phyloP scores from a whole-genome alignment of 2,113 vertebrate species.

The Anolis carolinensis region DNA sequence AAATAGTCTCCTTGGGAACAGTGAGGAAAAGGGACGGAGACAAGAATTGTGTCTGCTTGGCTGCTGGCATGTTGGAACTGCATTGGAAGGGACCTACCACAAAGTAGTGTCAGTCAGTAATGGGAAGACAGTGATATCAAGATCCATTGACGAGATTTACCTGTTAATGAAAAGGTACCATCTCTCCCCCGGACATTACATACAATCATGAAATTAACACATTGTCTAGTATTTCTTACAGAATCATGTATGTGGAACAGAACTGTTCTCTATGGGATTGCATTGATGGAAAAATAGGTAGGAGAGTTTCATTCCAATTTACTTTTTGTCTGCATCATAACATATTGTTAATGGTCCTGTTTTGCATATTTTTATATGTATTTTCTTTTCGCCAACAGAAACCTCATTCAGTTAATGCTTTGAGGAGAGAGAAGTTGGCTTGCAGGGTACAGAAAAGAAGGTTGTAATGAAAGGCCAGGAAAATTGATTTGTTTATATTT shows the following conservation, averaged over 20 bases:
- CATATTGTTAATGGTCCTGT: not conserved
- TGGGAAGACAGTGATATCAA: too few relatives aligned
- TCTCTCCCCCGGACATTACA: not conserved
- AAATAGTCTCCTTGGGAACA: too few relatives aligned
- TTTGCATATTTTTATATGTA: not conserved
- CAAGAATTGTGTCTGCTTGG: too few relatives aligned
- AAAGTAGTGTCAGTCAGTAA: too few relatives aligned
- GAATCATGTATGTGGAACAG: not conserved
- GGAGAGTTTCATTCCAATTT: not conserved
- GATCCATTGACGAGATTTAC: too few relatives aligned
- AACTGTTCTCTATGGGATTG: not conserved
- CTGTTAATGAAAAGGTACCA: not conserved
- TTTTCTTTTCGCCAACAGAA: not conserved
- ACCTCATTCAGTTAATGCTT: not conserved
- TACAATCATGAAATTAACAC: not conserved
- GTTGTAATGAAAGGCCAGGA: not conserved
- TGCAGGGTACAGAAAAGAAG: not conserved
- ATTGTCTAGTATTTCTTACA: not conserved
- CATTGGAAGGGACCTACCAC: too few relatives aligned
- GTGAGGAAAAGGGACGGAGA: too few relatives aligned
- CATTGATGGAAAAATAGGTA: not conserved
- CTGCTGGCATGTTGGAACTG: too few relatives aligned
- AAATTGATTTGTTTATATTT: not conserved
- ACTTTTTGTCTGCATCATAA: not conserved
- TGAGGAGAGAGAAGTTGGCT: not conserved